Evolutionary conservation across 2,113 vertebrate species (phyloP).

Genomic region (Tenrec ecaudatus): DNA sequence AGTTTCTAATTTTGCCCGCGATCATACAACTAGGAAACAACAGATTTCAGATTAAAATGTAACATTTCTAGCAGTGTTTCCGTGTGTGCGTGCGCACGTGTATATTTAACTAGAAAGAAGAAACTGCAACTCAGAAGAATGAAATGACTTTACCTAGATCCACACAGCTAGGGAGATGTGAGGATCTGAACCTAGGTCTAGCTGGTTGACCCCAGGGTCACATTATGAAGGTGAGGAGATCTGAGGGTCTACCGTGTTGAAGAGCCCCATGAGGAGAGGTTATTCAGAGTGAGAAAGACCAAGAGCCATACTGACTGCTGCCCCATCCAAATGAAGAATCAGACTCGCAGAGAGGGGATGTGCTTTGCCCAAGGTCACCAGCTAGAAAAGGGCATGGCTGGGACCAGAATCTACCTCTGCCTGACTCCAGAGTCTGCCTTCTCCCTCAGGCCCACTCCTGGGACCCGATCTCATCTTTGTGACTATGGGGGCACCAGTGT

Average conservation of each 20-base stretch:
- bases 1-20: slow-evolving; percentile 20
- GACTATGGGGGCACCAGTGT: background rate
- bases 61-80: background rate
- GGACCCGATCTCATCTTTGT: background rate
- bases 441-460: background rate
- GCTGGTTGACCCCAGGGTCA: no score
- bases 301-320: background rate
- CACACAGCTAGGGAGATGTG: background rate
- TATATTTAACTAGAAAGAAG: background rate
- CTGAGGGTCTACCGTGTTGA: background rate
- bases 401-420: slow-evolving; percentile 22
- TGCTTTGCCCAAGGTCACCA: background rate
- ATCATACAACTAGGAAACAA: background rate
- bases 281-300: background rate
- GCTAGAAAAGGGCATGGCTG: background rate
- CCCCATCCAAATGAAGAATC: slow-evolving; percentile 10
- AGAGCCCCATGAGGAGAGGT: background rate
- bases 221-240: slow-evolving; percentile 8
- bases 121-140: background rate
- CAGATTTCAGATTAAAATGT: background rate
- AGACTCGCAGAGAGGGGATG: slow-evolving; percentile 3
- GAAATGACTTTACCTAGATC: slow-evolving; percentile 27
- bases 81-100: background rate
- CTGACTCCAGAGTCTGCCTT: background rate
- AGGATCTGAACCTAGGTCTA: no score